These are phyloP conservation scores for Aphelenchoides fujianensis DNA, from an alignment of 1,140 invertebrate species.

Conservation along the genomic window DNA sequence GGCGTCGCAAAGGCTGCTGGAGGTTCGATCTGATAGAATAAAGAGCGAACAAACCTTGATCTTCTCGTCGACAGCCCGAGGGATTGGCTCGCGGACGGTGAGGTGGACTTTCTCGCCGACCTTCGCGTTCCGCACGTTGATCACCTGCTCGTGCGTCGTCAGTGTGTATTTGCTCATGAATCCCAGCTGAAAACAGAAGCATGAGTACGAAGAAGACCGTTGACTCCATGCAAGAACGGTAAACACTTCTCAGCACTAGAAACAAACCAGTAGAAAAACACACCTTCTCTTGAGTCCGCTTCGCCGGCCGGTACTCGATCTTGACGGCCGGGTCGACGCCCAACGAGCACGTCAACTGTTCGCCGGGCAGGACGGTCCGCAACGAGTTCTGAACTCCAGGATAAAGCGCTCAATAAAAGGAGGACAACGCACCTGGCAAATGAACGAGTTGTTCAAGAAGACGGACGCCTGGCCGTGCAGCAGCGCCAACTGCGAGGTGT, in stretches of 20 bases:
- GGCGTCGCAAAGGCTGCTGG: too few relatives aligned
- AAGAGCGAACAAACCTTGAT: conserved; percentile 62
- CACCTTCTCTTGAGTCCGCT: conserved; percentile 47
- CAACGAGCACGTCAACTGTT: conserved; percentile 64
- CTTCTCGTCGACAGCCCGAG: conserved; percentile 63
- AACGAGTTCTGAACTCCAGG: conserved; percentile 47
- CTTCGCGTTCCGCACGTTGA: conserved; percentile 63
- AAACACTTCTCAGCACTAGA: neutral
- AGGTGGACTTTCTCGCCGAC: conserved; percentile 57
- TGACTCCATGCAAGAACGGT: conserved; percentile 1
- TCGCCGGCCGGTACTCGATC: conserved; percentile 63
- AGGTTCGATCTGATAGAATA: neutral
- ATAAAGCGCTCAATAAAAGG: neutral
- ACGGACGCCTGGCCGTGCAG: conserved; percentile 64
- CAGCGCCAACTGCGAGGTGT: conserved; percentile 62
- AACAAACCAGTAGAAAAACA: neutral
- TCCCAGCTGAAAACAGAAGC: conserved; percentile 40
- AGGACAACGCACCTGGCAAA: conserved; percentile 61
- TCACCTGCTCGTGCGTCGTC: conserved; percentile 59
- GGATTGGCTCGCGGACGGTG: conserved; percentile 63
- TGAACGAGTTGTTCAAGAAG: conserved; percentile 66
- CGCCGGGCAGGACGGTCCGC: conserved; percentile 62
- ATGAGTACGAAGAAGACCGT: neutral
- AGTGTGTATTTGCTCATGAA: conserved; percentile 52
- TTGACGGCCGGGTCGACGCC: conserved; percentile 64